Conservation (phyloP, 2,888 invertebrate genomes). For the Melanophora roralis region DNA sequence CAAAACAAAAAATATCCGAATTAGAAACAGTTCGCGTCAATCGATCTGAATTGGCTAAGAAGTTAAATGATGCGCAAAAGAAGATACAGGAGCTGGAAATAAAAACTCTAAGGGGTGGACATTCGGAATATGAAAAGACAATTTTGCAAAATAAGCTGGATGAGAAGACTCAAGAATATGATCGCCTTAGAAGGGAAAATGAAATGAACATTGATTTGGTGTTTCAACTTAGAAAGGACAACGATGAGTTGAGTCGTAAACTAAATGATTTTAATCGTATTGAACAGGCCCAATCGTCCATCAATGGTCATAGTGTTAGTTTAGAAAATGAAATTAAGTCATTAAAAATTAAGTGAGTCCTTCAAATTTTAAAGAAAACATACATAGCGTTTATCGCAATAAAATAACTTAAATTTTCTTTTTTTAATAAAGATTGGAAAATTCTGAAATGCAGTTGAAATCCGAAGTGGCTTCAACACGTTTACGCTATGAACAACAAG, state of each 20-base stretch:
- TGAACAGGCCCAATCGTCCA: slow-evolving; percentile 87
- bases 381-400: neutral
- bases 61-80: slow-evolving; percentile 71
- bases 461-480: slow-evolving; percentile 88
- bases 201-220: slow-evolving; percentile 84
- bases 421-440: slow-evolving; percentile 77
- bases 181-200: slow-evolving; percentile 83
- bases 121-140: slow-evolving; percentile 81
- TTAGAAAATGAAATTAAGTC: slow-evolving; percentile 87
- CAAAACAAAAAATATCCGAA: slow-evolving; percentile 70
- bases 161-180: slow-evolving; percentile 86
- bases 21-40: slow-evolving; percentile 72
- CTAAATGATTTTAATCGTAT: slow-evolving; percentile 91
- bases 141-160: slow-evolving; percentile 84
- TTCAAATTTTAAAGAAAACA: slow-evolving; percentile 64
- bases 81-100: slow-evolving; percentile 73
- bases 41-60: slow-evolving; percentile 72
- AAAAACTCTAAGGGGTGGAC: slow-evolving; percentile 69
- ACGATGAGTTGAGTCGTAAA: slow-evolving; percentile 88
- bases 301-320: slow-evolving; percentile 85
- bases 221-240: slow-evolving; percentile 84
- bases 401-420: neutral
- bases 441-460: slow-evolving; percentile 85
- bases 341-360: slow-evolving; percentile 80
- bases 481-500: slow-evolving; percentile 89